Conservation (phyloP, 2,113 vertebrate genomes). For the Petrocephalus microphthalmus region DNA sequence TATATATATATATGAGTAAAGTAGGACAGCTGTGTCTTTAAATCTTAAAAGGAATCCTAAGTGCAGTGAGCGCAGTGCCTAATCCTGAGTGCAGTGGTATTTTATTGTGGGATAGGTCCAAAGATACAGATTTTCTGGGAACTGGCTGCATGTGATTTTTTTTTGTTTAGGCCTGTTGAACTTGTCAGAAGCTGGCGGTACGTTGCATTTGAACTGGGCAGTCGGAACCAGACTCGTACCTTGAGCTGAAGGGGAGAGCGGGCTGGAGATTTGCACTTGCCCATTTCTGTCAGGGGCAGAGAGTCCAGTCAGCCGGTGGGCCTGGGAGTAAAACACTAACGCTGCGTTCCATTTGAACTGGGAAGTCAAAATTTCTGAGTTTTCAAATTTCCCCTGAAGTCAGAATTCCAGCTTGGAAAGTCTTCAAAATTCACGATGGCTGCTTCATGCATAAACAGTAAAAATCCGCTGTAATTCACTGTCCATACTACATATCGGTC, state of each 20-base stretch:
- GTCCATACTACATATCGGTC: neutral
- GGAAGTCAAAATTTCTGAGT: neutral
- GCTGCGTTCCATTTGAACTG: neutral
- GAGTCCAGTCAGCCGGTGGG: neutral
- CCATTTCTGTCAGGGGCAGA: neutral
- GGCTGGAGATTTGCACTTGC: neutral
- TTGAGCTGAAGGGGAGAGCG: neutral
- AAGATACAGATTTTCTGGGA: neutral
- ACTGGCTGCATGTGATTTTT: neutral
- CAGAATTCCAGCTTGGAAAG: neutral
- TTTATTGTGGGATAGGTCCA: neutral
- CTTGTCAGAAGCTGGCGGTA: neutral
- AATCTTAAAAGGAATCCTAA: neutral
- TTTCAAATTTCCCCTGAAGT: neutral
- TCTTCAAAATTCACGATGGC: neutral
- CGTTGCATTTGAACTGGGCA: neutral
- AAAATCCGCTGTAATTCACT: neutral
- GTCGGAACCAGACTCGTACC: neutral
- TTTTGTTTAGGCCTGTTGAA: neutral
- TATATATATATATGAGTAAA: too few species aligned
- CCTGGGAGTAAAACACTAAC: neutral
- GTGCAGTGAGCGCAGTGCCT: too few species aligned
- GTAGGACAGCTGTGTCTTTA: neutral
- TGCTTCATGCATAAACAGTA: neutral
- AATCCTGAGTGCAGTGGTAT: neutral